Evolutionary conservation across 1,140 invertebrate species (phyloP), one percentile per base, ranked within the genome.

Genomic region (Saxidomus purpurata): DNA sequence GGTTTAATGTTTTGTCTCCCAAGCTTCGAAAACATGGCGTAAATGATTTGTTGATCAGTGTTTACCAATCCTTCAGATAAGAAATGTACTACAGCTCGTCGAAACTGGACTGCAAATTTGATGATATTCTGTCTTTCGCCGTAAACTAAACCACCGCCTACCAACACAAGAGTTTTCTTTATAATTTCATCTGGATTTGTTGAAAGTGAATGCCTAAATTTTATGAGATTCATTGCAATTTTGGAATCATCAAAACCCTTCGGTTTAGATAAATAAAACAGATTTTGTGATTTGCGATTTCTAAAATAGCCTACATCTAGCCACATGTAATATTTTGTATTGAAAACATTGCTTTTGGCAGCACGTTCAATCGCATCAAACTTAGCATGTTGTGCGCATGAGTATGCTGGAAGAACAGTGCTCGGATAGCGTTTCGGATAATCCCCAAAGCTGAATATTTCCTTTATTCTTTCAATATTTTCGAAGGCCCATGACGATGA

Each of bases 351-450:
- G 17, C 77, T 61, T 9, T 85, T 55, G 1, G 90, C 47, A 2
- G 93, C 84, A 15, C 89, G 25, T 1, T 47, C 43, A 3, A 94
- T 81, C 13, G 91, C 31, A 15, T 90, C 91, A 82, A 90, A 93
- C 87, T 93, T 93, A 19, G 93, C 80, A 82, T 93, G 90, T 63
- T 91, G 89, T 13, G 88, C 90, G 76, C 91, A 91, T 17, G 92
- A 28, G 83, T 94, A 94, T 81, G 84, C 91, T 0, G 94, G 87
- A 22, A 90, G 25, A 2, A 93, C 90, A 43, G 93, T 94, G 76
- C 94, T 93, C 22, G 92, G 93, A 55, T 91, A 74, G 79, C 84
- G 81, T 82, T 93, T 93, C 6, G 93, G 93, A 79, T 94, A 94
- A 0, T 80, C 69, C 15, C 89, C 77, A 28, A 87, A 61, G 1